Conservation (phyloP, 2,888 invertebrate species). For the Thumatha senex region DNA sequence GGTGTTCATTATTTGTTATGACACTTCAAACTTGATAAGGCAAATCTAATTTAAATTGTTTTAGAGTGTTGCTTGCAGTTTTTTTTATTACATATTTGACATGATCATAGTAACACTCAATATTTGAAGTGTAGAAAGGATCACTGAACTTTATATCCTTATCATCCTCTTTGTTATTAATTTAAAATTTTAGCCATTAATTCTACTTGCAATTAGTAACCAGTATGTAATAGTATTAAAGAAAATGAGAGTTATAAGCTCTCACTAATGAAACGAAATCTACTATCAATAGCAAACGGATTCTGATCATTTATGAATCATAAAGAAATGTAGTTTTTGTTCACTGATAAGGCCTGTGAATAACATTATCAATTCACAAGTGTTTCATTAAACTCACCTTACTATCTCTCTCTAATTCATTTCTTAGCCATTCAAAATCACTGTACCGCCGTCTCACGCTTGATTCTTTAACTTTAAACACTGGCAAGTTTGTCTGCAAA, state of each 20-base stretch:
- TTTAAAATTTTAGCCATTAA: too few species aligned
- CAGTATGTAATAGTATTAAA: background rate
- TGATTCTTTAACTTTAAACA: conserved; percentile 99
- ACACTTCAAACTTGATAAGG: too few species aligned
- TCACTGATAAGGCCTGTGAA: conserved; percentile 38
- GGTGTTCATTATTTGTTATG: too few species aligned
- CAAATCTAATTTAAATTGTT: too few species aligned
- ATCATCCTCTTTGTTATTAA: too few species aligned
- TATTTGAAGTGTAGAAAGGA: too few species aligned
- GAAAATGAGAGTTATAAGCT: conserved; percentile 16
- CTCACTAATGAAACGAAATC: conserved; percentile 8
- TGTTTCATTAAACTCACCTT: conserved; percentile 86
- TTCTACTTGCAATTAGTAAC: background rate
- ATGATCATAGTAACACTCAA: too few species aligned
- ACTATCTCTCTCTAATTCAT: conserved; percentile 99
- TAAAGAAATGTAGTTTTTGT: conserved; percentile 33
- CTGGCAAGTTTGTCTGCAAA: conserved; percentile 98
- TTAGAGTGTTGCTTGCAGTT: too few species aligned
- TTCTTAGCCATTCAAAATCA: conserved; percentile 99
- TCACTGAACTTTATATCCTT: too few species aligned
- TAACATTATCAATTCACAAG: conserved; percentile 29
- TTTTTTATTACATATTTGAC: too few species aligned
- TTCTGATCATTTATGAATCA: conserved; percentile 31
- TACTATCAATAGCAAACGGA: conserved; percentile 23
- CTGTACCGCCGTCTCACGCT: conserved; percentile 98